These are phyloP conservation scores for Mormyrops attenuatus DNA, from an alignment of 2,797 vertebrate species.

Conservation along the genomic window DNA sequence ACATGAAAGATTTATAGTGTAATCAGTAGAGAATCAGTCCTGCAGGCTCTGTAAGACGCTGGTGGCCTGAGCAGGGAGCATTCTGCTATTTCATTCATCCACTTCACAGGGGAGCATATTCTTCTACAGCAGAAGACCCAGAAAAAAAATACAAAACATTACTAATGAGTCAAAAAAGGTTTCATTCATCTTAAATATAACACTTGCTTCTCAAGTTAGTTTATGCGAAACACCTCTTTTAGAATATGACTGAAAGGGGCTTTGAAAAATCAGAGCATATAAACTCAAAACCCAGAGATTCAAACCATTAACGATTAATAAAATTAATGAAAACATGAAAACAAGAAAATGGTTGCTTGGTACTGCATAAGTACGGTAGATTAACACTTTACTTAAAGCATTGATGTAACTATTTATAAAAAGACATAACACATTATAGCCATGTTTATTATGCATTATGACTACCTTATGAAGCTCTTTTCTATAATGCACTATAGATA, in stretches of 20 bases:
- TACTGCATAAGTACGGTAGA: not conserved
- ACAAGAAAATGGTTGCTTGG: not conserved
- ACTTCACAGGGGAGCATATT: not conserved
- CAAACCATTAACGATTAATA: not conserved
- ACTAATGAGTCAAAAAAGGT: not conserved
- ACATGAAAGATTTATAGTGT: not conserved
- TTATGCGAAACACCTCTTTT: not conserved
- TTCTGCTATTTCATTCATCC: not conserved
- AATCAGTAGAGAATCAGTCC: not conserved
- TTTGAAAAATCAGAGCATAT: not conserved
- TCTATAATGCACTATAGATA: not conserved
- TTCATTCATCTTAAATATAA: not conserved
- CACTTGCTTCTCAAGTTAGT: not conserved
- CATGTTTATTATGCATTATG: not conserved
- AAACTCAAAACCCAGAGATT: not conserved
- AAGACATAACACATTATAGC: not conserved
- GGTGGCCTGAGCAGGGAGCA: not conserved
- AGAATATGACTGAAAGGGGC: not conserved
- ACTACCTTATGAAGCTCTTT: not conserved
- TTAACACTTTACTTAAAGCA: not conserved
- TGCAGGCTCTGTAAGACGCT: not conserved
- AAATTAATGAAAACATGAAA: not conserved
- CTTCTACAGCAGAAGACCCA: not conserved
- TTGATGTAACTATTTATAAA: not conserved
- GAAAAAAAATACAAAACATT: not conserved